Evolutionary conservation across 1,140 invertebrate species (phyloP), one percentile per base, ranked within the genome.

Genomic region (Nasonia longicornis): DNA sequence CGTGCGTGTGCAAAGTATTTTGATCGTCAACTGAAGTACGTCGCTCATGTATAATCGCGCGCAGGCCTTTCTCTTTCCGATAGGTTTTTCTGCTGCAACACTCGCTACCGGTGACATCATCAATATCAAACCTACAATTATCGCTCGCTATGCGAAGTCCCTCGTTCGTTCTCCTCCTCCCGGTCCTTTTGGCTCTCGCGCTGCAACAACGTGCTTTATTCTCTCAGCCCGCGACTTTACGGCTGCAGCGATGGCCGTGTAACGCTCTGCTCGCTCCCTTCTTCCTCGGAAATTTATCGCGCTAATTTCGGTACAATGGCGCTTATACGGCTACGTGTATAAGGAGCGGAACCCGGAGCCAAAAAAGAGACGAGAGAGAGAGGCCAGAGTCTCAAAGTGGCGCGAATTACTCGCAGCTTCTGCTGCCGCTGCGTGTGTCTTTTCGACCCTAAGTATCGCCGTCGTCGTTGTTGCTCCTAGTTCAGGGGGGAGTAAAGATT

Each of bases 251-350:
- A 35, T 14, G 77, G 48, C 42, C 75, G 75, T 80, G 80, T 77
- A 79, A 64, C 79, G 45, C 67, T 38, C 31, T 6, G 31, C 31
- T 35, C 4, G 35, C 69, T 66, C 69, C 31, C 38, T 35, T 31
- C 16, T 38, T 29, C 58, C 58, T 38, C 7, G 35, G 72, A 66
- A 86, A 87, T 88, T 87, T 86, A 89, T 87, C 83, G 84, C 79
- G 82, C 84, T 87, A 87, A 88, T 88, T 89, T 89, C 82, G 83
- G 84, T 84, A 88, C 87, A 88, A 86, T 87, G 83, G 80, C 66
- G 31, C 52, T 69, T 69, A 58, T n/a, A 69, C 63, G 14, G 75
- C 35, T 75, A 38, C 35, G 64, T 58, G 20, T 42, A 63, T 58
- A 64, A 58, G 52, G 52, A 58, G 52, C 20, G 52, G 20, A n/a